phyloP scores from a whole-genome alignment of 1,140 invertebrate genomes.

The Halotydeus destructor region DNA sequence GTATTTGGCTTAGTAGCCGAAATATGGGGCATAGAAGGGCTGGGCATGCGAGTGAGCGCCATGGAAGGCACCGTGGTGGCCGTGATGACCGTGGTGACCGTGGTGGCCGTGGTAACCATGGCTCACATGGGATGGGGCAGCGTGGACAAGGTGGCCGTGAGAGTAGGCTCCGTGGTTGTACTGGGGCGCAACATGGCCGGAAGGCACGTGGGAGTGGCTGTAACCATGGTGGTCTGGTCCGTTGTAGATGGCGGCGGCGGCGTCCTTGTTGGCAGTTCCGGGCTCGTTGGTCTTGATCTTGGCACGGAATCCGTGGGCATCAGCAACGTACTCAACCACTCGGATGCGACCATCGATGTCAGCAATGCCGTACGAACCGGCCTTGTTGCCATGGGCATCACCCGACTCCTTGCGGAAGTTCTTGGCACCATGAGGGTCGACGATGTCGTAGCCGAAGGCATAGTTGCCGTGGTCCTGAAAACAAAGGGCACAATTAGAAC shows the following conservation, averaged over 20 bases:
- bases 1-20: neutral
- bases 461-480: conserved; percentile 17
- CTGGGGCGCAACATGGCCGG: no score
- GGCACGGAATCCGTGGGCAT: conserved; percentile 11
- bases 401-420: conserved; percentile 16
- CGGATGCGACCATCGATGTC: conserved; percentile 15
- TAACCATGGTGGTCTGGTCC: conserved; percentile 6
- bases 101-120: neutral
- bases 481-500: neutral
- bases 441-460: conserved; percentile 17
- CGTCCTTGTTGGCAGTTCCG: conserved; percentile 1
- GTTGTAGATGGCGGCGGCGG: conserved; percentile 8
- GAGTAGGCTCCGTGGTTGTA: neutral
- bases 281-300: conserved; percentile 14
- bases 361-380: conserved; percentile 14
- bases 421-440: conserved; percentile 13
- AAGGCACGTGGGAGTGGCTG: conserved; percentile 2
- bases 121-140: neutral
- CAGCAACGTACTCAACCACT: conserved; percentile 16
- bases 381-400: conserved; percentile 16
- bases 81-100: neutral
- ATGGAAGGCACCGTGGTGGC: neutral
- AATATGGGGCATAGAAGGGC: neutral
- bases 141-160: neutral
- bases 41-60: neutral